Base-by-base conservation (phyloP, 2,797 vertebrate genomes). In the Acomys russatus region DNA sequence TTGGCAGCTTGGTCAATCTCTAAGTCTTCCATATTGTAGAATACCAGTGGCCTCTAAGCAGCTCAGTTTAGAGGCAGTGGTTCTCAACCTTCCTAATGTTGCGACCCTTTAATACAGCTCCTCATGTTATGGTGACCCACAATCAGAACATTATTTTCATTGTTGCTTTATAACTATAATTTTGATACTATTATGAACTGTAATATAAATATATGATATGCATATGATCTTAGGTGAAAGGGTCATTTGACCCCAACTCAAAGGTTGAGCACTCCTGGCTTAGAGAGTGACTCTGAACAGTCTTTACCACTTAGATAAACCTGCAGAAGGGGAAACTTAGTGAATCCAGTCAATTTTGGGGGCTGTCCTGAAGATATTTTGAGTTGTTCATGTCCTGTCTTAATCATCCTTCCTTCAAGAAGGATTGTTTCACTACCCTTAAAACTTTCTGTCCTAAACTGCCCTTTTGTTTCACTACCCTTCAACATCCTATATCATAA, bases 221-320 rank as follows among this genome's bases (percentile, higher is more conserved):
- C 83, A 85, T 18, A 12, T 85, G 18, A 3, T 68, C 44, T n/a
- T 68, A 68, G 63, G 18, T 22, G 17, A 68, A 85, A 38, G 25
- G 7, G 0, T 22, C 44, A 11, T 68, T 11, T 0, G 7, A 51
- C 28, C 9, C 30, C 18, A 44, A 33, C 5, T 6, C 10, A 51
- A 6, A 64, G 25, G 35, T 6, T 68, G 9, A 51, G 20, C 68
- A 68, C 3, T 51, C 28, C 38, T 51, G 28, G 17, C 44, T 66
- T 49, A 66, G 38, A 83, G 38, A 66, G 17, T 1, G 28, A 64
- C 23, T 33, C 63, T 84, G 2, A 44, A 35, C 61, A 49, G 7
- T 66, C 25, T 20, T 66, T 84, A 49, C 9, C 44, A 14, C 4
- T 44, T 64, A 64, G 59, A 63, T 44, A 64, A 2, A 22, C 38